These are phyloP conservation scores for Crocallis elinguaria DNA, from an alignment of 2,888 invertebrate species.

Conservation along the genomic window DNA sequence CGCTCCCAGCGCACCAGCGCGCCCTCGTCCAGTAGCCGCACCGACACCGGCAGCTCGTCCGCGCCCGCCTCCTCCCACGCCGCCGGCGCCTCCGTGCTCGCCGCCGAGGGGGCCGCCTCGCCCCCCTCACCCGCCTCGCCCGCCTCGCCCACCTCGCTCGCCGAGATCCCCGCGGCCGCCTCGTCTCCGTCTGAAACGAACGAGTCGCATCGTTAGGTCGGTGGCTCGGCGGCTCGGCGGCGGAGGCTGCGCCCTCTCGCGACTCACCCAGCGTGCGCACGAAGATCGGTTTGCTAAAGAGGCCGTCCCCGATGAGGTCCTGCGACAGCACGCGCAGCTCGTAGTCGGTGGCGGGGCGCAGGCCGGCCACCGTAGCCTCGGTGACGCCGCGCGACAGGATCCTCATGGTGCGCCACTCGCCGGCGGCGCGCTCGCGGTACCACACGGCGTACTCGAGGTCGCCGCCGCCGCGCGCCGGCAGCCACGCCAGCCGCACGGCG, in stretches of 20 bases:
- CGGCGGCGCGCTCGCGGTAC: conserved; percentile 90
- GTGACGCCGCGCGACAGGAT: conserved; percentile 89
- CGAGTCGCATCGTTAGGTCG: conserved; percentile 8
- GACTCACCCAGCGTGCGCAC: conserved; percentile 87
- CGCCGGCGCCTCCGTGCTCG: conserved; percentile 43
- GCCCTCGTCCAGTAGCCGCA: conserved; percentile 89
- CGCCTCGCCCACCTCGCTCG: conserved; percentile 37
- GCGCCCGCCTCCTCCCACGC: conserved; percentile 43
- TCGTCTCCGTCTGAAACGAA: conserved; percentile 10
- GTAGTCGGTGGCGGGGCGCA: conserved; percentile 91
- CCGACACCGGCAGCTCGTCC: conserved; percentile 88
- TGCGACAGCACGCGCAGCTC: conserved; percentile 96
- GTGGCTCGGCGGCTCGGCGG: conserved; percentile 21
- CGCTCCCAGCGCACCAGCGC: conserved; percentile 92
- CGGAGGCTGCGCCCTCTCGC: not conserved
- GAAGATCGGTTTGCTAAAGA: conserved; percentile 93
- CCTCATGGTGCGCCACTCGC: conserved; percentile 93
- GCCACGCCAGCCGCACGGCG: conserved; percentile 92
- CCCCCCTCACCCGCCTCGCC: conserved; percentile 42
- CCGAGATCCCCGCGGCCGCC: conserved; percentile 8
- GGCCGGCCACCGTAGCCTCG: conserved; percentile 91
- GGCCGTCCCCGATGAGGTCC: conserved; percentile 93
- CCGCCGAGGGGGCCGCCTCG: conserved; percentile 38
- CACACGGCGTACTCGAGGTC: conserved; percentile 94
- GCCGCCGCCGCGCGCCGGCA: conserved; percentile 87